Conservation (phyloP, 1,140 invertebrate genomes). For the Drosophila guanche region DNA sequence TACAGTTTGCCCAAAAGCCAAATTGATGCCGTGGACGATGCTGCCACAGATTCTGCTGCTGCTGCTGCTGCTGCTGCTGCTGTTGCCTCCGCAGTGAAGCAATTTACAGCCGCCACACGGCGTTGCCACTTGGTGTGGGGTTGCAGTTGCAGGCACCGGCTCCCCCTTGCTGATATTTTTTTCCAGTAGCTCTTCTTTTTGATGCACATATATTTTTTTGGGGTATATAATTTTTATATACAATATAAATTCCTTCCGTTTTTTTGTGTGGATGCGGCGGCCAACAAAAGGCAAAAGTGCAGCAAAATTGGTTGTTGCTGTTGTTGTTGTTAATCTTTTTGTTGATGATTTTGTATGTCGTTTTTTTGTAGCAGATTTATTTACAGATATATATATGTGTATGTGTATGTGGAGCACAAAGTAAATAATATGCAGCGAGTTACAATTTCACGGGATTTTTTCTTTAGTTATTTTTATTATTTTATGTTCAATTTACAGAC, state of each 20-base stretch:
- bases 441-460: constrained; percentile 66
- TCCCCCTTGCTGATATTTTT: neutral
- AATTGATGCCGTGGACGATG: constrained; percentile 59
- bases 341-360: constrained; percentile 46
- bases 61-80: constrained; percentile 8
- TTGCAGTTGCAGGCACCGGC: neutral
- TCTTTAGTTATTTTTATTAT: constrained; percentile 39
- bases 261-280: constrained; percentile 31
- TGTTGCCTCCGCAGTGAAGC: constrained; percentile 6
- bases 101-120: constrained; percentile 35
- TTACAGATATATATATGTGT: constrained; percentile 40
- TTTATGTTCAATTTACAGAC: constrained; percentile 63
- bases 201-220: constrained; percentile 44
- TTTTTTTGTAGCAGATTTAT: constrained; percentile 60
- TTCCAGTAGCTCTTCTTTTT: constrained; percentile 36
- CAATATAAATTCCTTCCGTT: constrained; percentile 69
- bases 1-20: constrained; percentile 76
- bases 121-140: constrained; percentile 39
- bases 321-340: constrained; percentile 42
- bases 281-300: constrained; percentile 74
- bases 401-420: constrained; percentile 62
- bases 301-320: constrained; percentile 63
- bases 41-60: constrained; percentile 17
- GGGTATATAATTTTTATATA: constrained; percentile 65
- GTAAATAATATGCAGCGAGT: constrained; percentile 76